Evolutionary conservation across 2,888 invertebrate genomes (phyloP).

Genomic region (Eupithecia vulgata): DNA sequence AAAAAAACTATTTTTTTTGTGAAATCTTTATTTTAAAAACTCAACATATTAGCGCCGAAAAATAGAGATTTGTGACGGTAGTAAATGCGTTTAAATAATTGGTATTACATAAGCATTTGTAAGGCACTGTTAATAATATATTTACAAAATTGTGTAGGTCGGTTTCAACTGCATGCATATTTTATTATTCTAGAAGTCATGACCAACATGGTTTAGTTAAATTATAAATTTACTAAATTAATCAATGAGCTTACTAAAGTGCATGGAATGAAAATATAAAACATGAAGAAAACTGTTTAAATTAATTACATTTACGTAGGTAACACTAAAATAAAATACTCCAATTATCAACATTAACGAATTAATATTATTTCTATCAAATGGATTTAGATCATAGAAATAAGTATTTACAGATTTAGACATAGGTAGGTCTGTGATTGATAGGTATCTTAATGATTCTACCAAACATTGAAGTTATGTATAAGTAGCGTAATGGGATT

Average conservation of each 20-base stretch:
- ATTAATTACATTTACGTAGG: conserved; percentile 3
- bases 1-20: conserved; percentile 29
- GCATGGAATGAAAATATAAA: conserved; percentile 12
- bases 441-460: neutral
- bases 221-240: too few relatives aligned
- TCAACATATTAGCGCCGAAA: conserved; percentile 41
- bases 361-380: neutral
- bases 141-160: conserved; percentile 11
- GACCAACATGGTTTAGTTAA: neutral
- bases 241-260: neutral
- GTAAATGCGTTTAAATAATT: conserved; percentile 37
- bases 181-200: neutral
- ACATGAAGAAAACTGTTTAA: conserved; percentile 9
- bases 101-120: conserved; percentile 14
- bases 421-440: neutral
- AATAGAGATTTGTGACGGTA: conserved; percentile 25
- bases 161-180: too few relatives aligned
- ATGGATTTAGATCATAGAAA: conserved; percentile 13
- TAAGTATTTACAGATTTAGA: conserved; percentile 5
- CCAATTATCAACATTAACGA: conserved; percentile 29
- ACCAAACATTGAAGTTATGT: neutral
- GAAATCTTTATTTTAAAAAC: conserved; percentile 43
- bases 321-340: conserved; percentile 14
- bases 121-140: conserved; percentile 25
- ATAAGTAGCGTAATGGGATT: neutral